Conservation (phyloP, 2,888 invertebrate genomes). For the Drosophila anomalipes region DNA sequence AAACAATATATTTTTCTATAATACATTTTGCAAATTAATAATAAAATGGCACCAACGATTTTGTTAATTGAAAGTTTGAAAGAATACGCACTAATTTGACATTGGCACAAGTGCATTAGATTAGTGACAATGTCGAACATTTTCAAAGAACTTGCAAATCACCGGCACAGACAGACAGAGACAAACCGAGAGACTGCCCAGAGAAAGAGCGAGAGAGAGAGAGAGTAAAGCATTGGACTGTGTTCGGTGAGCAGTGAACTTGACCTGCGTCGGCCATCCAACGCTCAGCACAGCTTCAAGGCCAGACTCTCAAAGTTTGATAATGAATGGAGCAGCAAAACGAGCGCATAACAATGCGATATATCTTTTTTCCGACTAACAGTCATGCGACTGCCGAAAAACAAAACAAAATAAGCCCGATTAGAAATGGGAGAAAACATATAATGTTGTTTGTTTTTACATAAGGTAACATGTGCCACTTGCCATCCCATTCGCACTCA, state of each 20-base stretch:
- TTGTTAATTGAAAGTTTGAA: not conserved
- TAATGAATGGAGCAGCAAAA: not conserved
- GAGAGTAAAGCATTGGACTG: not conserved
- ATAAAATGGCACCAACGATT: not conserved
- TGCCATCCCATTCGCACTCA: not conserved
- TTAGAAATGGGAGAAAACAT: not conserved
- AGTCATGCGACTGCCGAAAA: not conserved
- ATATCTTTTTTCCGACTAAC: not conserved
- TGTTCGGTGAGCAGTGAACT: not conserved
- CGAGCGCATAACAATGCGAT: not conserved
- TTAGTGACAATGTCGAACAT: not conserved
- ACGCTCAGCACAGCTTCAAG: not conserved
- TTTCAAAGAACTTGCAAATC: not conserved
- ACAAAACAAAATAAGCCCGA: not conserved
- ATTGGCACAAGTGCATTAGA: not conserved
- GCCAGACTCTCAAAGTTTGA: not conserved
- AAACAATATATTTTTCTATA: not conserved
- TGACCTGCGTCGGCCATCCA: not conserved
- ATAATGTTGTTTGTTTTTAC: not conserved
- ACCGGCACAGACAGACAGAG: not conserved
- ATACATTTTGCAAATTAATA: not conserved
- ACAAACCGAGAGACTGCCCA: not conserved
- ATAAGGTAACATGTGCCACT: not conserved
- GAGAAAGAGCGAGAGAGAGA: not conserved
- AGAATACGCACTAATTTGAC: not conserved